Conservation (phyloP, 2,888 invertebrate genomes). For the Gerris lacustris region DNA sequence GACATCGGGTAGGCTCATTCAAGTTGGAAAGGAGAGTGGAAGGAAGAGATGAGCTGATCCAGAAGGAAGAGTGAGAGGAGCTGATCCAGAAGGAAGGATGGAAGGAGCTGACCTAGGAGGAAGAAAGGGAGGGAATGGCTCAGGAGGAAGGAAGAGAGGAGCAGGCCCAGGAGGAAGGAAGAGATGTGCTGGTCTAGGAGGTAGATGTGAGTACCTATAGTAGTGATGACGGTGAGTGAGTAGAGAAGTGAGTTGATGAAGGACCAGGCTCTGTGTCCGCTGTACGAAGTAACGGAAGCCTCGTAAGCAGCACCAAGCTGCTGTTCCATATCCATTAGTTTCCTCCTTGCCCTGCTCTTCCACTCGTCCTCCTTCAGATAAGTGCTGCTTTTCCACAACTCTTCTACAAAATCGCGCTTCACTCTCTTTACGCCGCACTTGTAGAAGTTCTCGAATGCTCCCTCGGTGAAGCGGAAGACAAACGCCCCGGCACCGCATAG, state of each 20-base stretch:
- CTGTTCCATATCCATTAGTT: conserved; percentile 71
- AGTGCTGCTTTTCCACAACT: conserved; percentile 69
- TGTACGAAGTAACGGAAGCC: conserved; percentile 69
- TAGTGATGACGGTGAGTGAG: conserved; percentile 74
- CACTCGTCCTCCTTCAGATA: conserved; percentile 76
- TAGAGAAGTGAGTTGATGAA: conserved; percentile 67
- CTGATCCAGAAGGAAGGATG: too few species aligned
- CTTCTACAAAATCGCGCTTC: conserved; percentile 72
- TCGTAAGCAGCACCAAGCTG: conserved; percentile 73
- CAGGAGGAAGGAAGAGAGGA: too few species aligned
- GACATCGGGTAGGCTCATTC: too few species aligned
- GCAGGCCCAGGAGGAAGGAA: too few species aligned
- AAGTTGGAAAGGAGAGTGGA: too few species aligned
- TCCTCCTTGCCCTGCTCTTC: conserved; percentile 71
- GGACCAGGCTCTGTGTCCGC: conserved; percentile 75
- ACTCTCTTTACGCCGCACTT: conserved; percentile 79
- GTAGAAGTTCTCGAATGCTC: conserved; percentile 70
- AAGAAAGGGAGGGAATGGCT: too few species aligned
- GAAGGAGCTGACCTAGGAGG: too few species aligned
- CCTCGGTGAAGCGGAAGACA: conserved; percentile 69
- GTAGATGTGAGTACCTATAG: conserved; percentile 52
- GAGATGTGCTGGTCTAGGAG: too few species aligned
- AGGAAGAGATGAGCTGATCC: too few species aligned
- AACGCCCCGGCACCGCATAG: conserved; percentile 68
- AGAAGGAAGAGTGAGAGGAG: too few species aligned